Evolutionary conservation across 2,797 vertebrate species (phyloP), one percentile per base, ranked within the genome.

Genomic region (Oreochromis grahami): DNA sequence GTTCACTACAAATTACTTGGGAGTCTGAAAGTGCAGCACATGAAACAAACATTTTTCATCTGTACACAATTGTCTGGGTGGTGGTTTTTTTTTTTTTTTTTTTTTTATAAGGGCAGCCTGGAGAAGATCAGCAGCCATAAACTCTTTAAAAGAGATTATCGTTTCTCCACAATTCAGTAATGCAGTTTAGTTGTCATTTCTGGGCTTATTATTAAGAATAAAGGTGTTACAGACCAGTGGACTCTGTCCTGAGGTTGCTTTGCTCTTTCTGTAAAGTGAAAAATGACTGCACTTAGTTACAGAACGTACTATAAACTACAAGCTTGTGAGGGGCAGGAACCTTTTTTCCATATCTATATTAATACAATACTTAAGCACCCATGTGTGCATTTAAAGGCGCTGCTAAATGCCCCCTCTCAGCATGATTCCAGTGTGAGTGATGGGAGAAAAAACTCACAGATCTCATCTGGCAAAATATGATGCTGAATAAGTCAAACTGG

Each of bases 11-110:
- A 50, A 50, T 5, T 32, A 19, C 68, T 74, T 74, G 26, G 17
- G 36, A 68, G 26, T 78, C 21, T 80, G n/a, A 56, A 15, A 50
- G 78, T 74, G 78, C 78, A 88, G 77, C 51, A 12, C 77, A 51
- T 79, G 56, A 86, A 17, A 51, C 43, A 50, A 50, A 32, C 68
- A 74, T 50, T 32, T 50, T 50, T 45, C 68, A 74, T 74, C 43
- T 74, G 24, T 32, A 29, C 68, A 48, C 1, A 26, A 72, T 72
- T 72, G 68, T 50, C 68, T 19, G 68, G 43, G 24, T 48, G 10
- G 63, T 41, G 7, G n/a, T n/a, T n/a, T n/a, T n/a, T 0, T 36
- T 34, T 13, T 12, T 7, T 3, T 4, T 2, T 3, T 2, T 2
- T 4, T 50, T 51, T 19, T 50, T 50, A 63, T 36, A 41, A 68